Evolutionary conservation across 2,797 vertebrate species (phyloP).

Genomic region (Brachyalestes nurse): DNA sequence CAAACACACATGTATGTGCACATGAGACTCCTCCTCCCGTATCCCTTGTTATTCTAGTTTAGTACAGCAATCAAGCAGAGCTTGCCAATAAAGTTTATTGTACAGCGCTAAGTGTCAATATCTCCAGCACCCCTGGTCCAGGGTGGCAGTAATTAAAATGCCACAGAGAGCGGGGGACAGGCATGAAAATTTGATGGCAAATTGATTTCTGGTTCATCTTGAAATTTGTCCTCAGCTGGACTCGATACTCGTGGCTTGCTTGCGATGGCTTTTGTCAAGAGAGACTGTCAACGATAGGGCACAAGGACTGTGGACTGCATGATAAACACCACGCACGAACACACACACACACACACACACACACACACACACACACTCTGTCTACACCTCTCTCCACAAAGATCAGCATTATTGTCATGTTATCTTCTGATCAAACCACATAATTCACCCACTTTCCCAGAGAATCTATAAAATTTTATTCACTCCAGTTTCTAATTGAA

Average conservation of each 20-base stretch:
- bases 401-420: slow-evolving; percentile 18
- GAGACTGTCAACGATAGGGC: slow-evolving; percentile 82
- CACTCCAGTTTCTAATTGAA: slow-evolving; percentile 16
- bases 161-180: slow-evolving; percentile 86
- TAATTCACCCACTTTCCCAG: slow-evolving; percentile 22
- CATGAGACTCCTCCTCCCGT: slow-evolving; percentile 78
- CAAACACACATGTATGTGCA: background rate
- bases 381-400: slow-evolving; percentile 14
- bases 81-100: slow-evolving; percentile 99
- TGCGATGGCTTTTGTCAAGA: slow-evolving; percentile 87
- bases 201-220: slow-evolving; percentile 95
- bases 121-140: slow-evolving; percentile 91
- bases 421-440: slow-evolving; percentile 4
- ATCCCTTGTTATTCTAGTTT: slow-evolving; percentile 98
- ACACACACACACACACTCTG: background rate
- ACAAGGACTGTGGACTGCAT: slow-evolving; percentile 80
- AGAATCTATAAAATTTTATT: slow-evolving; percentile 9
- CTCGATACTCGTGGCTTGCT: slow-evolving; percentile 86
- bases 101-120: slow-evolving; percentile 98
- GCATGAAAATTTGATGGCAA: slow-evolving; percentile 92
- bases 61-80: slow-evolving; percentile 95
- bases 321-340: slow-evolving; percentile 74
- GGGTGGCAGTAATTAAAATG: slow-evolving; percentile 99
- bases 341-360: slow-evolving; percentile 37
- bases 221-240: slow-evolving; percentile 91